Evolutionary conservation across 2,113 vertebrate species (phyloP), one percentile per base, ranked within the genome.

Genomic region (Oxyura jamaicensis): DNA sequence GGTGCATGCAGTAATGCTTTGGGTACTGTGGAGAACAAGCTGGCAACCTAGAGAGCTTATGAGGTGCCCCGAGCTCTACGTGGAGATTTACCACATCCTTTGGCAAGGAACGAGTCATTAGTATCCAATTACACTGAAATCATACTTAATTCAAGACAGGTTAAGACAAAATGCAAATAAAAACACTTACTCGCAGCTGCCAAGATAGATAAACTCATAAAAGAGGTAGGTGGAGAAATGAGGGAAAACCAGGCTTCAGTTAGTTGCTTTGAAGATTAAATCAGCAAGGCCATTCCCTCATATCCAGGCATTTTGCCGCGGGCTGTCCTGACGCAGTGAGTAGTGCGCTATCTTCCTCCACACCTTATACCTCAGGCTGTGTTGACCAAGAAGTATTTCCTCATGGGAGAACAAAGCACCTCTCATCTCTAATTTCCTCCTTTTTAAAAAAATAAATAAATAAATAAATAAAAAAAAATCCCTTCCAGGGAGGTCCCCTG

Each of bases 81-180:
- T 92, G 89, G 33, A 89, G 74, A 87, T 95, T 96, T 96, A 95
- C 96, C 95, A 93, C 96, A 97, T 97, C 96, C 94, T 92, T 87
- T 96, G 96, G 95, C 91, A 93, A 92, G 62, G 26, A 95, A 48
- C 6, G 8, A 82, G 89, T 93, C 91, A 97, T 97, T 96, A 95
- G 89, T 93, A 89, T 95, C 93, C 93, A 96, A 96, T 97, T 97
- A 96, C 84, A 36, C 69, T 95, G 91, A 95, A 97, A 97, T 96
- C 95, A 95, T 91, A 19, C 53, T 93, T 95, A 93, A 96, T 82
- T 66, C 52, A 44, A 97, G 96, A 92, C 96, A 96, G 94, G 96
- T 97, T 96, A 97, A 96, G 96, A 93, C 96, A 96, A 86, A 97
- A 95, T 69, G 94, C 90, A 92, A 95, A 96, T 91, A 95, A 92